Percentiles rank a stretch among this genome's conserved stretches.
phyloP scores from a whole-genome alignment of 2,113 vertebrate species.

The Desmodus rotundus region DNA sequence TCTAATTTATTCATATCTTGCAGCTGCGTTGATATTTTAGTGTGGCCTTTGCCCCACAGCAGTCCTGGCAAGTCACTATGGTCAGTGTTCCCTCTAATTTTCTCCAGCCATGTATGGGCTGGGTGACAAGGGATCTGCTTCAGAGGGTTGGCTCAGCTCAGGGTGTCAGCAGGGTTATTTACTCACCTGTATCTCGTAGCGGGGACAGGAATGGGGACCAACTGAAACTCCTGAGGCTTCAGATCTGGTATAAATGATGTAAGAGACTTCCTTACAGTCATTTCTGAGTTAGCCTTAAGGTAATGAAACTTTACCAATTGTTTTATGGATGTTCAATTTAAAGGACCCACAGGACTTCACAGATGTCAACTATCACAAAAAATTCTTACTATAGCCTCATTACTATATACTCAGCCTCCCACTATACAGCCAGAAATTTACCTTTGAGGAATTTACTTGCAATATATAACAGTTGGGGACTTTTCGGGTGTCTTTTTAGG shows the following conservation, averaged over 20 bases:
- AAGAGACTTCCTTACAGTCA: not conserved
- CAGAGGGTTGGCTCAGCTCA: not conserved
- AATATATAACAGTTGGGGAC: not conserved
- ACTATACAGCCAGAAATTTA: conserved; percentile 18
- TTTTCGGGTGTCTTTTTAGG: conserved; percentile 28
- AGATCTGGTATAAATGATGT: not conserved
- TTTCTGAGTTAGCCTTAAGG: not conserved
- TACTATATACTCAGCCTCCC: conserved; percentile 34
- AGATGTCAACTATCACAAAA: conserved; percentile 30
- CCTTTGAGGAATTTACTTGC: conserved; percentile 57
- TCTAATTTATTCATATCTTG: conserved; percentile 50
- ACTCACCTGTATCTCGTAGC: not conserved
- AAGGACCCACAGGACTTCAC: not conserved
- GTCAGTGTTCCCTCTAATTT: conserved; percentile 41
- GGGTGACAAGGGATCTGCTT: conserved; percentile 2
- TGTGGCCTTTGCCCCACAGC: not conserved
- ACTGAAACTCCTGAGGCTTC: not conserved
- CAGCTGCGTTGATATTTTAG: not conserved
- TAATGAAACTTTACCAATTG: conserved; percentile 22
- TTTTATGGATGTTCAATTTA: conserved; percentile 6
- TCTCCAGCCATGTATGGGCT: not conserved
- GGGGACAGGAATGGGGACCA: not conserved
- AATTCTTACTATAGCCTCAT: conserved; percentile 44
- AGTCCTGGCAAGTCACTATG: not conserved
- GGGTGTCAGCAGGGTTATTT: not conserved